Base-by-base conservation (phyloP, 2,888 invertebrate genomes). In the Ctena decussata region DNA sequence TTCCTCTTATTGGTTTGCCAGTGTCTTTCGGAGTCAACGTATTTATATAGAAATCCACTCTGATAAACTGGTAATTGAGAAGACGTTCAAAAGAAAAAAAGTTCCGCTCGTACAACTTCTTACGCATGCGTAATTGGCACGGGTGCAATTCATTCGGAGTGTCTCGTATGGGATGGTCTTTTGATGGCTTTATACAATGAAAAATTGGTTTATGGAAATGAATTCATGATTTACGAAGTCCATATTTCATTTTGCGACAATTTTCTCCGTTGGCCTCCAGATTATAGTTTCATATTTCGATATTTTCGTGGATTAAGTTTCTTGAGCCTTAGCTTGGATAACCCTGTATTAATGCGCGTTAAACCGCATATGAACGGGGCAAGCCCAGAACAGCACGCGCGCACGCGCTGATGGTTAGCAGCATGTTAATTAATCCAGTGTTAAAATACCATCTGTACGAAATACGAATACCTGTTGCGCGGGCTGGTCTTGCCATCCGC, bases 131-230 rank as follows among this genome's bases (percentile, higher is more conserved):
- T 30, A 65, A 35, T 65, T 65, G 32, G 65, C 5, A 18, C 27
- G 65, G 53, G 53, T 53, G 53, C 53, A 53, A n/a, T 53, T 53
- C 53, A 53, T 53, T 53, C 53, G 53, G 53, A 53, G n/a, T 21
- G 21, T 53, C 53, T 53, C 53, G 53, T n/a, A 53, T 21, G n/a
- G 53, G 53, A 53, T 15, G 3, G 53, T 53, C 53, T 18, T n/a
- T n/a, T 53, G 53, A 21, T 21, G 21, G 3, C 21, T 53, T 53
- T 18, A 11, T 53, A n/a, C 53, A n/a, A n/a, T n/a, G 21, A 53
- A 53, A 5, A 18, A n/a, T 21, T 53, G 21, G 8, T 53, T 53
- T 53, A 53, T 53, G 53, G 53, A 53, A 53, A 53, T 53, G 12
- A 53, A 53, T 53, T 11, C 53, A 21, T 21, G n/a, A 21, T 11